Evolutionary conservation across 2,888 invertebrate species (phyloP).

Genomic region (Campoplex nolae): DNA sequence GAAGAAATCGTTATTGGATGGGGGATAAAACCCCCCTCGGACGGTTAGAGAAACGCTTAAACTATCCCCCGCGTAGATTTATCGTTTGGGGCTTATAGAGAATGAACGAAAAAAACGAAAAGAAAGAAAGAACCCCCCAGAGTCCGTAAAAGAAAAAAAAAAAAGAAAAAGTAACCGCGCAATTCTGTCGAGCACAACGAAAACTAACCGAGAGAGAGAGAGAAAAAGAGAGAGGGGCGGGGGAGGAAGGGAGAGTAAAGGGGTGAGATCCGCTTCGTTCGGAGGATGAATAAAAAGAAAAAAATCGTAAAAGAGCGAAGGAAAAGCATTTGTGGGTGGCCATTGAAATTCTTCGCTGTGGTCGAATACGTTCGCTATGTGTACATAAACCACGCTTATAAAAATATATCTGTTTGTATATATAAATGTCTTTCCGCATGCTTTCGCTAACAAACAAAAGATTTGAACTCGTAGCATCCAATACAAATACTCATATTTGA

Average conservation of each 20-base stretch:
- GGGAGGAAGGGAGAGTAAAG: conserved; percentile 48
- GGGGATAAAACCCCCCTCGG: conserved; percentile 65
- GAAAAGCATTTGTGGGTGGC: conserved; percentile 57
- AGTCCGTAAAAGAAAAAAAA: conserved; percentile 40
- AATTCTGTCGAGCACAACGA: conserved; percentile 55
- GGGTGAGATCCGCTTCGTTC: conserved; percentile 58
- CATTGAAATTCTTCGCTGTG: conserved; percentile 55
- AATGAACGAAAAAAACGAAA: conserved; percentile 33
- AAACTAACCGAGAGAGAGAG: conserved; percentile 38
- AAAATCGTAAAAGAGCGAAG: conserved; percentile 59
- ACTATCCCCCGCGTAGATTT: conserved; percentile 79
- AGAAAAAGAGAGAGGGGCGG: conserved; percentile 1
- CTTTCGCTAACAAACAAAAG: background rate
- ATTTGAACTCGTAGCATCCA: background rate
- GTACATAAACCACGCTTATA: background rate
- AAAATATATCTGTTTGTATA: conserved; percentile 9
- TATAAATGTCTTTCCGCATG: background rate
- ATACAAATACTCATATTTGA: background rate
- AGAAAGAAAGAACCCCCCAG: conserved; percentile 36
- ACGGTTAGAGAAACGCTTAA: conserved; percentile 81
- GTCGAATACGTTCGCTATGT: conserved; percentile 39
- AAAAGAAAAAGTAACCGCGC: conserved; percentile 47
- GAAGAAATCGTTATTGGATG: conserved; percentile 18
- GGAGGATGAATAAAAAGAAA: conserved; percentile 56
- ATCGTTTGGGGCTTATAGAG: conserved; percentile 73